Evolutionary conservation across 2,888 invertebrate genomes (phyloP).

Genomic region (Mythimna lalbum): DNA sequence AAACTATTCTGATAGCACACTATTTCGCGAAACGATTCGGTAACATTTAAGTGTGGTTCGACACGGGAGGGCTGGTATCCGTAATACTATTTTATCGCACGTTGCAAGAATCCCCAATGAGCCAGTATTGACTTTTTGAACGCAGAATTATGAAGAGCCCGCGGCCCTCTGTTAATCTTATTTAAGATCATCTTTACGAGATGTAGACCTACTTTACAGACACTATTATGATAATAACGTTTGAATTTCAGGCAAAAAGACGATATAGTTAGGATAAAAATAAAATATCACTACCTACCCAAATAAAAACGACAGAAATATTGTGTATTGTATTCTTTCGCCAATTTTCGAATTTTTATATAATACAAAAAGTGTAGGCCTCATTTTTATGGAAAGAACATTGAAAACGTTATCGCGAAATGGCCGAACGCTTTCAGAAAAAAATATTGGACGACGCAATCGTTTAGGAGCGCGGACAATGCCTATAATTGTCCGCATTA

Average conservation of each 20-base stretch:
- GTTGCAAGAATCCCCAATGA: constrained; percentile 54
- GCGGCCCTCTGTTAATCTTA: constrained; percentile 50
- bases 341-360: constrained; percentile 3
- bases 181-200: constrained; percentile 51
- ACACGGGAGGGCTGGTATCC: constrained; percentile 41
- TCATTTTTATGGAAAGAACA: constrained; percentile 30
- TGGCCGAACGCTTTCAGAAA: constrained; percentile 41
- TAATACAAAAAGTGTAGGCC: constrained; percentile 1
- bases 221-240: constrained; percentile 16
- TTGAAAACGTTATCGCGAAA: constrained; percentile 44
- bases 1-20: constrained; percentile 28
- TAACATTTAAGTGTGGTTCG: constrained; percentile 42
- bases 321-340: neutral
- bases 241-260: constrained; percentile 21
- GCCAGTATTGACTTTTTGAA: constrained; percentile 56
- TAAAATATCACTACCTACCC: neutral
- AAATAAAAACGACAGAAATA: neutral
- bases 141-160: constrained; percentile 53
- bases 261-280: neutral
- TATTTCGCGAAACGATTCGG: constrained; percentile 45
- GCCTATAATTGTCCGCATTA: constrained; percentile 59
- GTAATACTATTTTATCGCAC: constrained; percentile 54
- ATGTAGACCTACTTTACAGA: constrained; percentile 16
- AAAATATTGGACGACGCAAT: constrained; percentile 44
- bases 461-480: constrained; percentile 48